Evolutionary conservation across 2,888 invertebrate species (phyloP).

Genomic region (Blera fallax): DNA sequence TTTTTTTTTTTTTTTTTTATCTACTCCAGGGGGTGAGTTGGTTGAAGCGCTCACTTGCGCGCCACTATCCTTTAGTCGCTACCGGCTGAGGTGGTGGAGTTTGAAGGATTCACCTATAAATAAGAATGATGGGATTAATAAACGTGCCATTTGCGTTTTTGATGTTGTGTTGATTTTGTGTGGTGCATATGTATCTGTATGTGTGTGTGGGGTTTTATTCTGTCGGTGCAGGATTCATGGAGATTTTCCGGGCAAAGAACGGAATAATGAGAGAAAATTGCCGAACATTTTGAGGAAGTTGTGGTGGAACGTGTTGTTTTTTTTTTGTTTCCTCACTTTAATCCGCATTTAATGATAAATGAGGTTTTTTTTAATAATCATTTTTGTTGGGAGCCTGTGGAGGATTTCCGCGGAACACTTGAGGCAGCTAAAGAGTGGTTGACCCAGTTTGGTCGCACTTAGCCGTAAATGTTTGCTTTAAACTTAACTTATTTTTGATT

Average conservation of each 20-base stretch:
- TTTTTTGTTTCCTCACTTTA: conserved; percentile 13
- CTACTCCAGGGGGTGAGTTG: background rate
- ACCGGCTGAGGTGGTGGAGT: conserved; percentile 28
- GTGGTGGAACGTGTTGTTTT: background rate
- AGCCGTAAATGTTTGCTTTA: conserved; percentile 47
- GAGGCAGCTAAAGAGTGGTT: conserved; percentile 26
- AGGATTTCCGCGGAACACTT: background rate
- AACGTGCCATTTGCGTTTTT: conserved; percentile 57
- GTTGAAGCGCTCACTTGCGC: conserved; percentile 6
- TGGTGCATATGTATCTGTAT: conserved; percentile 5
- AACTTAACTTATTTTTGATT: conserved; percentile 47
- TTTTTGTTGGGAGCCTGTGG: conserved; percentile 1
- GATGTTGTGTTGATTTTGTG: conserved; percentile 49
- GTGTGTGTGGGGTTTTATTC: conserved; percentile 13
- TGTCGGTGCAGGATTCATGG: conserved; percentile 28
- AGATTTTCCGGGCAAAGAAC: conserved; percentile 19
- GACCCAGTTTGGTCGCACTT: conserved; percentile 48
- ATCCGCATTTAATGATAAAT: conserved; percentile 37
- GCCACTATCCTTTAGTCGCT: conserved; percentile 24
- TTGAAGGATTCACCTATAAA: conserved; percentile 66
- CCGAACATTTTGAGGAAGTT: conserved; percentile 32
- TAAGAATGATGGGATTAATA: conserved; percentile 66
- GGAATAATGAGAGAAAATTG: conserved; percentile 53
- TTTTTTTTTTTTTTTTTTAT: background rate
- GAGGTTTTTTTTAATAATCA: conserved; percentile 36